Conservation (phyloP, 2,113 vertebrate species). For the Dipodomys spectabilis region DNA sequence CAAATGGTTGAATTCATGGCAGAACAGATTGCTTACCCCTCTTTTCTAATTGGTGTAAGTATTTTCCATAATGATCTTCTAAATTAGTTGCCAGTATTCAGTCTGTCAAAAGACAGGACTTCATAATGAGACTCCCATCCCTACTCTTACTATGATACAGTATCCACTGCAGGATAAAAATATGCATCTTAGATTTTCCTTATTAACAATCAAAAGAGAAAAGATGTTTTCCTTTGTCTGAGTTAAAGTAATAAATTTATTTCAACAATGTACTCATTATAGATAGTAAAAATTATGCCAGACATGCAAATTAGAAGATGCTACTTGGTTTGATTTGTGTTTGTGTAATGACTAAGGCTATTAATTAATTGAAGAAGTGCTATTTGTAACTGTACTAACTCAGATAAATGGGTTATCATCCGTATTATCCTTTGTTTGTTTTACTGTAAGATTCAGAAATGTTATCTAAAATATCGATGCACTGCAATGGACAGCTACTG, state of each 20-base stretch:
- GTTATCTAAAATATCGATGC: constrained; percentile 57
- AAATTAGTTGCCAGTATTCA: not conserved
- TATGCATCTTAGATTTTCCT: constrained; percentile 54
- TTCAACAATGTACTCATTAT: constrained; percentile 66
- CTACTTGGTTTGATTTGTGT: constrained; percentile 72
- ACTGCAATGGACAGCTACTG: constrained; percentile 58
- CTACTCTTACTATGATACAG: constrained; percentile 42
- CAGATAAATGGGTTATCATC: constrained; percentile 80
- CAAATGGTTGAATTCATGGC: not conserved
- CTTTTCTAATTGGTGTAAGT: not conserved
- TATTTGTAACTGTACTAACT: constrained; percentile 76
- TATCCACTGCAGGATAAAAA: constrained; percentile 44
- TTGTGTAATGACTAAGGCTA: constrained; percentile 70
- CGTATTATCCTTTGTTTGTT: constrained; percentile 64
- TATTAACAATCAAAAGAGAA: constrained; percentile 71
- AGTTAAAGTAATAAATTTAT: constrained; percentile 78
- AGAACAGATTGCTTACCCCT: not conserved
- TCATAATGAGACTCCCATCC: constrained; percentile 37
- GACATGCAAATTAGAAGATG: constrained; percentile 72
- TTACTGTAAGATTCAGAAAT: constrained; percentile 34
- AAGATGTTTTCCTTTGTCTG: constrained; percentile 75
- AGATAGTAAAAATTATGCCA: constrained; percentile 76
- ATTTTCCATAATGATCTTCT: not conserved
- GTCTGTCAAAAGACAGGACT: constrained; percentile 17
- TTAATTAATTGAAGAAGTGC: constrained; percentile 76